Evolutionary conservation across 2,797 vertebrate genomes (phyloP).

Genomic region (Diplodus sargus): DNA sequence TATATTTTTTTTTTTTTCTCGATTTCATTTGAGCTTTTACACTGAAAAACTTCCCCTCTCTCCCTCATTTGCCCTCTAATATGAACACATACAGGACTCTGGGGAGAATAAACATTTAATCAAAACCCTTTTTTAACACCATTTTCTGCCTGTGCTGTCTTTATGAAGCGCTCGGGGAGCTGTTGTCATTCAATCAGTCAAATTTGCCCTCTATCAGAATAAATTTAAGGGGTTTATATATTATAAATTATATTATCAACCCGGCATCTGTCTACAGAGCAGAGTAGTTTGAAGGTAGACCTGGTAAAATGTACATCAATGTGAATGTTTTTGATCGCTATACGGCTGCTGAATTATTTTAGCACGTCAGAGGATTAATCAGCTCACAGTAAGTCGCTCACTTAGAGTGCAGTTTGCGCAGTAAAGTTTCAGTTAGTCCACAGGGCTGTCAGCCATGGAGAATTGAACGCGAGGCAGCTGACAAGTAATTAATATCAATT

Average conservation of each 20-base stretch:
- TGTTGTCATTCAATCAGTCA: constrained; percentile 41
- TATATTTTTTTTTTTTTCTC: background rate
- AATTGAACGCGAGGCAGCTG: constrained; percentile 69
- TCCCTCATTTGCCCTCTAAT: constrained; percentile 29
- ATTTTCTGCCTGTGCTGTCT: constrained; percentile 30
- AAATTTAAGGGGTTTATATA: constrained; percentile 8
- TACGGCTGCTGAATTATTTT: constrained; percentile 12
- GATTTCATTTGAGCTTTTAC: constrained; percentile 47
- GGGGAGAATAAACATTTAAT: constrained; percentile 57
- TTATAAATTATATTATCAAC: constrained; percentile 4
- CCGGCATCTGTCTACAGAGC: constrained; percentile 4
- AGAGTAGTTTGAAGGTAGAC: constrained; percentile 15
- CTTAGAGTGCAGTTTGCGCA: constrained; percentile 38
- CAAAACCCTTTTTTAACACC: constrained; percentile 42
- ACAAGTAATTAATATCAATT: constrained; percentile 87
- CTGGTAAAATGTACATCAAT: constrained; percentile 5
- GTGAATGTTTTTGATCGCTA: constrained; percentile 17
- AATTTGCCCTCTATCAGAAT: constrained; percentile 26
- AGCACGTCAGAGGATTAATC: constrained; percentile 36
- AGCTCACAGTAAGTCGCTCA: constrained; percentile 20
- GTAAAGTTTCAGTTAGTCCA: constrained; percentile 67
- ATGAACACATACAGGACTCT: constrained; percentile 24
- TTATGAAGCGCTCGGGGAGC: constrained; percentile 32
- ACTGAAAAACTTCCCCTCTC: constrained; percentile 13
- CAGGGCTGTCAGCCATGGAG: constrained; percentile 64